A percentile compares a stretch with the other conserved stretches of the same genome.
Conservation (phyloP, 2,888 invertebrate species). For the Zootermopsis nevadensis region DNA sequence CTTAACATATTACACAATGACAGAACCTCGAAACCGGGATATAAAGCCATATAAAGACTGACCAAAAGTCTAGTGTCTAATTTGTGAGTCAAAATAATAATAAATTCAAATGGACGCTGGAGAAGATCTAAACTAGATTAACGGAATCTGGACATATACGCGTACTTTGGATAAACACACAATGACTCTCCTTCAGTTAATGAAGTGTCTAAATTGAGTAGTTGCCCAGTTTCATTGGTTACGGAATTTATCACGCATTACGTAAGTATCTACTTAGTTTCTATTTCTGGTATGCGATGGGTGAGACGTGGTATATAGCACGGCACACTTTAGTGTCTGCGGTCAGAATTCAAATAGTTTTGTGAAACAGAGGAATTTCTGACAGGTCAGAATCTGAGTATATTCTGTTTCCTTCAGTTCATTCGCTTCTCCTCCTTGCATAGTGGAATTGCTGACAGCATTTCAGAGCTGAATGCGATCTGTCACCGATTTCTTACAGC, state of each 20-base stretch:
- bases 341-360: constrained; percentile 24
- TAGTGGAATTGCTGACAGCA: constrained; percentile 24
- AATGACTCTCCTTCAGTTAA: neutral
- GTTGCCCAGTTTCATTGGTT: neutral
- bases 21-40: too few relatives aligned
- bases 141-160: too few relatives aligned
- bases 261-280: neutral
- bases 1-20: too few relatives aligned
- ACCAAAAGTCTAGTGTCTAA: too few relatives aligned
- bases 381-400: constrained; percentile 4
- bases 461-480: constrained; percentile 1
- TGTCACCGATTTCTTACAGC: constrained; percentile 27
- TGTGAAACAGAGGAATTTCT: neutral
- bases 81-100: too few relatives aligned
- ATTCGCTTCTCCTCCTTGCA: constrained; percentile 15
- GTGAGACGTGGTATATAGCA: neutral
- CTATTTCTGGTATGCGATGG: neutral
- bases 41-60: too few relatives aligned
- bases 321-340: neutral
- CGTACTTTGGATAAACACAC: too few relatives aligned
- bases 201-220: neutral
- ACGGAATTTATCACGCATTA: neutral
- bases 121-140: too few relatives aligned
- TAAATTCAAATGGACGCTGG: too few relatives aligned
- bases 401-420: neutral